These are phyloP conservation scores for Xiphorhynchus elegans DNA, from an alignment of 2,113 vertebrate species.

Conservation along the genomic window DNA sequence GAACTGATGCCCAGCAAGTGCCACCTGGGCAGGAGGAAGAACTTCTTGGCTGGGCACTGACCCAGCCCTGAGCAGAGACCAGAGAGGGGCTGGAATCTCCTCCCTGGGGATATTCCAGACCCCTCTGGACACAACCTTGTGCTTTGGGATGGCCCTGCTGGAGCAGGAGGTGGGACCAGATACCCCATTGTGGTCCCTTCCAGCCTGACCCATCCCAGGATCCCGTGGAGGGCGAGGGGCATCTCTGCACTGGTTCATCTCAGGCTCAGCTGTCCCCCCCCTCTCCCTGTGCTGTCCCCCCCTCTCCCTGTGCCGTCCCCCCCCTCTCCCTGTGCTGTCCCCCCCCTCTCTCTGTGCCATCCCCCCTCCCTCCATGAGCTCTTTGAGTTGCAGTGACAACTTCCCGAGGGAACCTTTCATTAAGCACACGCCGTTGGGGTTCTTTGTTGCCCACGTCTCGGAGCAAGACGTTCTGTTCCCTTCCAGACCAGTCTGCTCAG, in stretches of 20 bases:
- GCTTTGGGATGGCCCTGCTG: neutral
- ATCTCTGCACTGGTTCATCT: rapidly evolving
- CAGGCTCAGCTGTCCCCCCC: neutral
- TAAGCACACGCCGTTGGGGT: neutral
- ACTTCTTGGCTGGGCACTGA: neutral
- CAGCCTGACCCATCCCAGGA: neutral
- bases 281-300: neutral
- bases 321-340: neutral
- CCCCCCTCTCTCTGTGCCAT: no score
- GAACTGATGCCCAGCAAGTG: neutral
- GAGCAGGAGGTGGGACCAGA: neutral
- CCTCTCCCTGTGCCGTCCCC: neutral
- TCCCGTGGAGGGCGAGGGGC: no score
- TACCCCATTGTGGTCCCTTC: neutral
- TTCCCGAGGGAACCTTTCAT: neutral
- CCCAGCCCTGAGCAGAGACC: neutral
- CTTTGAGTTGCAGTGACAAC: neutral
- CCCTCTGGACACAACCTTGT: neutral
- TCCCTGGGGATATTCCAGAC: neutral
- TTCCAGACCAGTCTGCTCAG: neutral
- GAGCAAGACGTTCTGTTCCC: neutral
- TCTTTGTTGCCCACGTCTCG: neutral
- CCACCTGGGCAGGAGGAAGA: neutral
- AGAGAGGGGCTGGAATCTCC: neutral
- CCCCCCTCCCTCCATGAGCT: neutral